Base-by-base conservation (phyloP, 23 tunicate species). In the Ascidia mentula region DNA sequence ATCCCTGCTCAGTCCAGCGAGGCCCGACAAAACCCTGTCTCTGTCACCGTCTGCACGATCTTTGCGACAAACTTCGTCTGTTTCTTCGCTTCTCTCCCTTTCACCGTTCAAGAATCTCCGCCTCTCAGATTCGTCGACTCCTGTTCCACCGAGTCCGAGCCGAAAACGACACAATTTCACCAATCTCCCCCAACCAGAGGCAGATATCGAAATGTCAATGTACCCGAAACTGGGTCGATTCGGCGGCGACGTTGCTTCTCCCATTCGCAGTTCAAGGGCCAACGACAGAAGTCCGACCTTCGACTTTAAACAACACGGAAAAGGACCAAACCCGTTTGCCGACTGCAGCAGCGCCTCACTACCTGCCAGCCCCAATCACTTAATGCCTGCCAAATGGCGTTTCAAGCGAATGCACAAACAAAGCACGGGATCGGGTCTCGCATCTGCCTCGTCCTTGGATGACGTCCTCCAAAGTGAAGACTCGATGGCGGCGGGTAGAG, bases 351-450 rank as follows among this genome's bases (percentile, higher is more conserved):
- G 77, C 0, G 35, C 90, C 0, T 89, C 94, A 9, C 60, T 91
- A 20, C 97, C 97, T 6, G 81, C 90, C 22, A 91, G 97, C 40
- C 97, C 97, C 0, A 80, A 36, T 69, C 89, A 85, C 81, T 40
- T 77, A 45, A 91, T 91, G 97, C 97, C 97, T 15, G 81, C 87
- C 1, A 91, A 91, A 77, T 86, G 87, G 97, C 79, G 97, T 34
- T 72, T 76, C 34, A 91, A 91, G 40, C 84, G 65, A 39, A 39
- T 59, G 61, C 86, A 87, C 28, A 75, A 76, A 72, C 79, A 83
- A 30, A 72, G 37, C 38, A 75, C 81, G 13, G 65, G 36, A 0
- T 12, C 28, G 1, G 53, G 46, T 2, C 31, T 32, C 36, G 76
- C 81, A 2, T 71, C 82, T 8, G 78, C 45, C 5, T 77, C 69